Base-by-base conservation (phyloP, 2,888 invertebrate species). In the Adineta ricciae region DNA sequence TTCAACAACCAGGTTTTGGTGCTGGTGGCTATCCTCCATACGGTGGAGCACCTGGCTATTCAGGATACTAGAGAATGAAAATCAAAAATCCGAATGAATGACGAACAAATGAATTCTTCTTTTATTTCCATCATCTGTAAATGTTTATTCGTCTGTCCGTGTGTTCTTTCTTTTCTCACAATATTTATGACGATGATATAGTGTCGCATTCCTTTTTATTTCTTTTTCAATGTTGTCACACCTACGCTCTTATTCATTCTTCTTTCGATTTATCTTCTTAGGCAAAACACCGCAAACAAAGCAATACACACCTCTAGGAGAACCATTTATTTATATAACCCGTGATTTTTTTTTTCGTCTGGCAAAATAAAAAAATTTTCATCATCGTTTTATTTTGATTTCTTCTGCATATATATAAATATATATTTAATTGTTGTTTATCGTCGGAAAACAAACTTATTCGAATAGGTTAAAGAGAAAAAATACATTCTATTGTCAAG, bases 81-180 rank as follows among this genome's bases (percentile, higher is more conserved):
- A 85, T 46, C 2, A 21, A 56, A 73, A 78, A 14, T 56, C 21
- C 24, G 9, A 54, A 64, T 84, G 85, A 50, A 24, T 52, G 36
- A 49, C 50, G 82, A 56, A 73, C 86, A 83, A 41, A 82, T 84
- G 73, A 64, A 78, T 52, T 78, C n/a, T n/a, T 78, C 78, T 41
- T 21, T 78, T 41, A n/a, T 32, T 41, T 41, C n/a, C 78, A 41
- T 78, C 78, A 41, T 24, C 19, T 64, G 64, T 64, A 64, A 64
- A 64, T 64, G 64, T 64, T 64, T 64, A 64, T 64, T 32, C 64
- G 64, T 64, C 32, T 64, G 64, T 64, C 64, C 14, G 2, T 41
- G 24, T 46, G 27, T 32, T 32, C 21, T 84, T 52, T 83, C 27
- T 72, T 84, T 8, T 38, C 52, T 50, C 86, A 32, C 86, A 32